These are phyloP conservation scores for Helicoverpa armigera DNA, from an alignment of 1,140 invertebrate species.

Conservation along the genomic window DNA sequence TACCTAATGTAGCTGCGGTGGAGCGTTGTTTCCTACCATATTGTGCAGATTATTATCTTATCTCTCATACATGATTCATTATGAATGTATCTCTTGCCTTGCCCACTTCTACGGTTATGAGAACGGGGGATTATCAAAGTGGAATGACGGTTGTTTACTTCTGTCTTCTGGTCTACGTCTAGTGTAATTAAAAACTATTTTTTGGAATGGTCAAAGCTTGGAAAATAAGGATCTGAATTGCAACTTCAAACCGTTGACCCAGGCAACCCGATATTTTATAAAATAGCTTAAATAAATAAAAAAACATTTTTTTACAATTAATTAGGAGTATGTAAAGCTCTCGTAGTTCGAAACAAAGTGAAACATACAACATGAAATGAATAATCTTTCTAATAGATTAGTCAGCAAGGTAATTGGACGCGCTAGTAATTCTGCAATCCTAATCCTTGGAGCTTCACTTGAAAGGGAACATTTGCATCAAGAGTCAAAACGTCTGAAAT, in stretches of 20 bases:
- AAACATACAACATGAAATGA: no score
- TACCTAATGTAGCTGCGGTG: slow-evolving; percentile 43
- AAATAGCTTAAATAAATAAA: no score
- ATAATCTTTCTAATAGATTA: not conserved
- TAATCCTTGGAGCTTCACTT: not conserved
- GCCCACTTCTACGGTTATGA: not conserved
- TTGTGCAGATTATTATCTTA: slow-evolving; percentile 40
- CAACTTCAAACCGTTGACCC: no score
- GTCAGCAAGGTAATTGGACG: not conserved
- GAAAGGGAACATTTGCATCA: not conserved
- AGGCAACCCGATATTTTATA: no score
- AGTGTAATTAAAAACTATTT: no score
- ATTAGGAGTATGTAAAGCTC: no score
- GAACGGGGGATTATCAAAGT: not conserved
- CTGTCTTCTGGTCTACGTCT: no score
- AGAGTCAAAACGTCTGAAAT: slow-evolving; percentile 7
- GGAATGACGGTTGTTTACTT: not conserved
- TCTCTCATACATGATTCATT: slow-evolving; percentile 27
- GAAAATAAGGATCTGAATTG: no score
- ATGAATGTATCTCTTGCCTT: slow-evolving; percentile 25
- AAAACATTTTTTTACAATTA: no score
- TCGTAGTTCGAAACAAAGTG: no score
- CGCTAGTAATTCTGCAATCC: not conserved
- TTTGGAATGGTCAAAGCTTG: no score
- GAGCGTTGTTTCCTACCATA: slow-evolving; percentile 25